phyloP scores from a whole-genome alignment of 2,113 vertebrate species.

The Bufo bufo region DNA sequence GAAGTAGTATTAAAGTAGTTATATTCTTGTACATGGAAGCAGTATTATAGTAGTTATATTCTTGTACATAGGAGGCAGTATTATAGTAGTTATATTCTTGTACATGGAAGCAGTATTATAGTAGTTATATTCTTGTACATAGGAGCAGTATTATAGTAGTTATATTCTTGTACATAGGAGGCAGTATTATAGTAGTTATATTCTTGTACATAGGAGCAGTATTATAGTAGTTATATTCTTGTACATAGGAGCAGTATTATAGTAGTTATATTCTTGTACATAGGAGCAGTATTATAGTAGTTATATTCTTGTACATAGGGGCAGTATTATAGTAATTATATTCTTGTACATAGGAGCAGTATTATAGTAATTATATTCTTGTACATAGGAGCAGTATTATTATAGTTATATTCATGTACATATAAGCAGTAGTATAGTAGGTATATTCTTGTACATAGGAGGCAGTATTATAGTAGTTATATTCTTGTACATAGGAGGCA shows the following conservation, averaged over 20 bases:
- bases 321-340: conserved; percentile 6
- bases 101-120: background rate
- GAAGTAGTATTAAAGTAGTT: background rate
- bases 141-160: too few species aligned
- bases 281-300: background rate
- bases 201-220: too few species aligned
- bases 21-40: too few species aligned
- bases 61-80: too few species aligned
- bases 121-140: background rate
- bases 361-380: background rate
- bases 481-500: too few species aligned
- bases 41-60: too few species aligned
- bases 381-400: background rate
- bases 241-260: too few species aligned
- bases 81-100: conserved; percentile 6
- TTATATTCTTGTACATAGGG: background rate
- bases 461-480: background rate
- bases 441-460: background rate
- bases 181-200: too few species aligned
- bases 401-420: too few species aligned
- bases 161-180: too few species aligned
- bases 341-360: background rate
- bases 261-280: too few species aligned
- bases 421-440: background rate
- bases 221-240: too few species aligned